phyloP scores from a whole-genome alignment of 2,113 vertebrate species.

The Scolopax mira region DNA sequence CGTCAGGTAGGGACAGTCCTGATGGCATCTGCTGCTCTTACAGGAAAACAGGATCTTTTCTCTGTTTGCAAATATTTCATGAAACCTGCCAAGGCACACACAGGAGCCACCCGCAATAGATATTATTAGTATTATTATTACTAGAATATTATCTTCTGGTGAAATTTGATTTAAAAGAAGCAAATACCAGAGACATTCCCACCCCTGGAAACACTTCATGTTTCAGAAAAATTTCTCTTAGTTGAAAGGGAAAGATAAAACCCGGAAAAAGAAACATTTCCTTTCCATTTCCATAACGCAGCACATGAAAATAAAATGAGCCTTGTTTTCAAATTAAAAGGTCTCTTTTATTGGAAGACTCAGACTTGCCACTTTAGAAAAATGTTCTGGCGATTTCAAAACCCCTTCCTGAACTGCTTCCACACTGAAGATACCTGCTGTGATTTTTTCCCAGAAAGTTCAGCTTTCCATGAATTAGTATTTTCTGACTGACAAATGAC shows the following conservation, averaged over 20 bases:
- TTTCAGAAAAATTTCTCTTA: background rate
- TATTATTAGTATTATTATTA: background rate
- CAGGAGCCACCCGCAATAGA: background rate
- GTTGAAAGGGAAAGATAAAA: background rate
- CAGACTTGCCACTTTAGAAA: background rate
- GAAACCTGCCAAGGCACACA: background rate
- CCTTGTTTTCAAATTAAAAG: background rate
- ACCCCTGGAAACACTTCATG: background rate
- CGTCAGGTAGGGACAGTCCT: background rate
- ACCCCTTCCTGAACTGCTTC: background rate
- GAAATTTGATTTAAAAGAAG: background rate
- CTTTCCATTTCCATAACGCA: background rate
- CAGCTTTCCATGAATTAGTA: background rate
- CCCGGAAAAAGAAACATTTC: background rate
- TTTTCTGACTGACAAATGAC: background rate
- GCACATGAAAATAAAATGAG: background rate
- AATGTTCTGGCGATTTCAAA: background rate
- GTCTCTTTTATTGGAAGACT: background rate
- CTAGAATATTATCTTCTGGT: background rate
- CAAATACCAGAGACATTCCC: background rate
- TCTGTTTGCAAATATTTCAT: background rate
- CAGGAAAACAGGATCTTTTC: background rate
- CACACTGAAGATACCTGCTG: too few relatives aligned
- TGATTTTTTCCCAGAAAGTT: background rate
- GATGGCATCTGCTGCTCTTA: rapidly evolving